Evolutionary conservation across 1,140 invertebrate species (phyloP).

Genomic region (Eubasilissa regina): DNA sequence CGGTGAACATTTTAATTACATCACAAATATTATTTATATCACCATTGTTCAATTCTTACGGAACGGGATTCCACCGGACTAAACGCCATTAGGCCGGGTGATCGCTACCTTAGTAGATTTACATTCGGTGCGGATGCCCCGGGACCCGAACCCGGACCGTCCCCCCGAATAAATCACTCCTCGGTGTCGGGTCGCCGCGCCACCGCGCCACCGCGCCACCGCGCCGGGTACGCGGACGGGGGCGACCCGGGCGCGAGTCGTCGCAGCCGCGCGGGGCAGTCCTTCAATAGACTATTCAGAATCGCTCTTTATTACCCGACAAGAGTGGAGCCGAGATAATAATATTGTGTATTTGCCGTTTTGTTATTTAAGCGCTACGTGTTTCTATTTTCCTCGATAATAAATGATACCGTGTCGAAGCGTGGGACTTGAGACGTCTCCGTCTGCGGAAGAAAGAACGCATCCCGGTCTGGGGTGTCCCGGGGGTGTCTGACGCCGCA

Average conservation of each 20-base stretch:
- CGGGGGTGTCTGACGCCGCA: neutral
- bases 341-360: constrained; percentile 45
- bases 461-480: neutral
- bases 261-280: constrained; percentile 16
- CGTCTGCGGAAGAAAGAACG: neutral
- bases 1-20: constrained; percentile 46
- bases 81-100: constrained; percentile 38
- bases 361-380: constrained; percentile 22
- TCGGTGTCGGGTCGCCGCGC: neutral
- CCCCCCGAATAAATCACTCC: constrained; percentile 33
- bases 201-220: too few species aligned
- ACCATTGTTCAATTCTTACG: constrained; percentile 44
- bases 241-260: neutral
- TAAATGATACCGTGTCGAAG: constrained; percentile 11
- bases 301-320: constrained; percentile 24
- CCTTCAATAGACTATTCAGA: constrained; percentile 35
- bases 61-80: constrained; percentile 31
- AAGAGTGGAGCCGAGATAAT: constrained; percentile 12
- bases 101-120: constrained; percentile 36
- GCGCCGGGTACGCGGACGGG: neutral
- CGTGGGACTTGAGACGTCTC: constrained; percentile 11
- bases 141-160: constrained; percentile 3
- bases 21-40: constrained; percentile 49
- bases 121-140: constrained; percentile 5
- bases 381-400: constrained; percentile 38